Evolutionary conservation across 1,140 invertebrate genomes (phyloP), one percentile per base, ranked within the genome.

Genomic region (Micrasema minimum): DNA sequence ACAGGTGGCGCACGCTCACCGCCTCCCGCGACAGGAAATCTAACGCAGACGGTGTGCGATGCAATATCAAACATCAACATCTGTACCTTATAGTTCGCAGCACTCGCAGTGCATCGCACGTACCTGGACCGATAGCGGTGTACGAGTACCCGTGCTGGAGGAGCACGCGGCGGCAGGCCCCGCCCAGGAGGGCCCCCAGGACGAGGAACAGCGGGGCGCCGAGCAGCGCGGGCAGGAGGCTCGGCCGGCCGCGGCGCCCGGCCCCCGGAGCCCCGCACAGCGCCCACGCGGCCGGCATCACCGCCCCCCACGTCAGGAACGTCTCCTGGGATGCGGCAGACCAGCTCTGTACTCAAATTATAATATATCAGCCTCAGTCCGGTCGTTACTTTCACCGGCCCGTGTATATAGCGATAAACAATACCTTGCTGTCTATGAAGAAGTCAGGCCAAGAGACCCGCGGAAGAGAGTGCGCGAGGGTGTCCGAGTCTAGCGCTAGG

Each of bases 271-370:
- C 90, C 88, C 85, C 91, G 93, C 89, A 92, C 94, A 64, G n/a
- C 55, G 92, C 87, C 51, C 93, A 93, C 2, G 93, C 90, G 0
- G 94, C 93, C 12, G 96, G 83, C 0, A 96, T 93, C n/a, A 96
- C 82, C 0, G 96, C 79, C 9, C 93, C 93, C 95, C 95, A 97
- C 0, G 94, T 96, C 20, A 96, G 86, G 79, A 96, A 96, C 1
- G 90, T 90, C 83, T 96, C 95, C 78, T 93, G 90, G 0, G 92
- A 91, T 0, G 95, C 95, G 1, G 93, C 91, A 9, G 93, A 85
- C 95, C 95, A 97, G 71, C 91, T 91, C 88, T 93, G 77, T 41
- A 35, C 2, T n/a, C n/a, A n/a, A n/a, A 43, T 51, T 41, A 7
- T 16, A 50, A 3, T 72, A 22, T n/a, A 5, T 11, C 11, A 11